Conservation (phyloP, 2,113 vertebrate species). For the Poicephalus gulielmi region DNA sequence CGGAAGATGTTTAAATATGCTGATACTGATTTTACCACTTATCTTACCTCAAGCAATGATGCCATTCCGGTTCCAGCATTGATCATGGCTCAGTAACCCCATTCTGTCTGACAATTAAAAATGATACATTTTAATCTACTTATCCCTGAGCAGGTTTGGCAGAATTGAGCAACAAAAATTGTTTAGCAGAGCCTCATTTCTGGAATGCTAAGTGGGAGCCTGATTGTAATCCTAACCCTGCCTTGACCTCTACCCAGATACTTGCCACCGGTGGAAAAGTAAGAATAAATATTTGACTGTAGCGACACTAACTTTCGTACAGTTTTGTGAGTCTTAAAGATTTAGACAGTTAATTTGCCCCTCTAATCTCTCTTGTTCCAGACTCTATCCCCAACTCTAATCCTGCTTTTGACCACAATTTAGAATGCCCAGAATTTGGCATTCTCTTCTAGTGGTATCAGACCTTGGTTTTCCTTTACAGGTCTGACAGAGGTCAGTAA, state of each 20-base stretch:
- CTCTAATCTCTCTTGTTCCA: slow-evolving; percentile 26
- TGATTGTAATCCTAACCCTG: slow-evolving; percentile 40
- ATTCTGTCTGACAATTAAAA: slow-evolving; percentile 71
- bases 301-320: not conserved
- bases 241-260: slow-evolving; percentile 24
- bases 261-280: slow-evolving; percentile 14
- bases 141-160: slow-evolving; percentile 62
- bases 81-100: slow-evolving; percentile 64
- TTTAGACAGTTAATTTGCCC: slow-evolving; percentile 29
- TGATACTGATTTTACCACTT: slow-evolving; percentile 57
- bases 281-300: slow-evolving; percentile 37
- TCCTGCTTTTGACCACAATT: not conserved
- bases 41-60: slow-evolving; percentile 64
- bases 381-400: not conserved
- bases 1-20: slow-evolving; percentile 52
- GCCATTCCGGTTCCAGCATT: slow-evolving; percentile 18
- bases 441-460: not conserved
- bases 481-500: not conserved
- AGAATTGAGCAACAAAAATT: slow-evolving; percentile 43
- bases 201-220: slow-evolving; percentile 18
- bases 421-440: not conserved
- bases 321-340: slow-evolving; percentile 25
- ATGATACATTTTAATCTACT: slow-evolving; percentile 67
- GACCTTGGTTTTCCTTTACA: not conserved
- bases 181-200: slow-evolving; percentile 7